Evolutionary conservation across 2,797 vertebrate species (phyloP).

Genomic region (Oryzias dopingdopingensis): DNA sequence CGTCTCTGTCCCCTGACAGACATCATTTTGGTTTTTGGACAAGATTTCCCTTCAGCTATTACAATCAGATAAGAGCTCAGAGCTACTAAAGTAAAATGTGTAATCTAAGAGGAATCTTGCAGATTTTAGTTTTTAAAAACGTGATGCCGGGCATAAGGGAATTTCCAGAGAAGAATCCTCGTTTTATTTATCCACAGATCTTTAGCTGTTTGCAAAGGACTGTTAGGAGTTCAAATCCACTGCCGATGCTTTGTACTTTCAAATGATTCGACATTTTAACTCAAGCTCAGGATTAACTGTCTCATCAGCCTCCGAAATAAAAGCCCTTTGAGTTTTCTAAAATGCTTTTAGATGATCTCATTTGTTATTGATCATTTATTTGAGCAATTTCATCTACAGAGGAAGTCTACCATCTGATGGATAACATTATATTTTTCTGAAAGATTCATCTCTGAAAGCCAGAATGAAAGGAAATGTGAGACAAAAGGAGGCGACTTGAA

Average conservation of each 20-base stretch:
- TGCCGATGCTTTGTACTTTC: conserved; percentile 1
- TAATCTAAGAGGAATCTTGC: conserved; percentile 38
- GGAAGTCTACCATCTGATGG: conserved; percentile 25
- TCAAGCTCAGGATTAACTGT: conserved; percentile 8
- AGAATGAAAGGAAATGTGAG: conserved; percentile 28
- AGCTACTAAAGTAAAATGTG: conserved; percentile 44
- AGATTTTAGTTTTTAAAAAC: conserved; percentile 36
- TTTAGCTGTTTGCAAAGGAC: conserved; percentile 30
- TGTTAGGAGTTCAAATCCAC: background rate
- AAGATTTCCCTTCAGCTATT: conserved; percentile 48
- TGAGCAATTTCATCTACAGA: conserved; percentile 30
- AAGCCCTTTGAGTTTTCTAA: no score
- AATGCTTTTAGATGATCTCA: no score
- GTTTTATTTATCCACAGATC: conserved; percentile 23
- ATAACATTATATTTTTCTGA: conserved; percentile 20
- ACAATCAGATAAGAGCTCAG: conserved; percentile 52
- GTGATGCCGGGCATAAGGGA: conserved; percentile 38
- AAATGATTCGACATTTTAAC: conserved; percentile 18
- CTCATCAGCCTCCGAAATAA: background rate
- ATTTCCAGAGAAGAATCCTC: conserved; percentile 53
- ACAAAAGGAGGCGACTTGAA: conserved; percentile 40
- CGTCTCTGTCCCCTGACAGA: conserved; percentile 36
- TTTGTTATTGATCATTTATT: conserved; percentile 19
- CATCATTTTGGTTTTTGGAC: conserved; percentile 38
- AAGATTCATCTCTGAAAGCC: conserved; percentile 39